Conservation (phyloP, 2,113 vertebrate genomes). For the Paracanthobrama guichenoti region DNA sequence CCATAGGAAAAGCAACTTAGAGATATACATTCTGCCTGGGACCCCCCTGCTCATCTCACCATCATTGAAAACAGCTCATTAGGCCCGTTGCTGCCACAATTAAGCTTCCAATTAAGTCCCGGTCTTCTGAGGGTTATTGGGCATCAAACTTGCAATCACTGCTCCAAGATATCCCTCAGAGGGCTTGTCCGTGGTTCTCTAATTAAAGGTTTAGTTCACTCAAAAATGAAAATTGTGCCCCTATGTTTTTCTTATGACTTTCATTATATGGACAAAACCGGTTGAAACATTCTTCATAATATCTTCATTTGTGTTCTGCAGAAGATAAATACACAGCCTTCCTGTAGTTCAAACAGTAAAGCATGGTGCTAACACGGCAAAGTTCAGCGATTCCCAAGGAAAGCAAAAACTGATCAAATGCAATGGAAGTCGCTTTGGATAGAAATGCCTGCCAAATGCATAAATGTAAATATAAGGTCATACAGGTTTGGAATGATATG, state of each 20-base stretch:
- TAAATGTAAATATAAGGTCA: not conserved
- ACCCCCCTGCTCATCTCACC: conserved; percentile 58
- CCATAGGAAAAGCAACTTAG: conserved; percentile 65
- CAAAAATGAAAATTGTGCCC: not conserved
- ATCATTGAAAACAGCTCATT: conserved; percentile 71
- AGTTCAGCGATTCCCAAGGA: not conserved
- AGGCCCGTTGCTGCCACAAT: conserved; percentile 65
- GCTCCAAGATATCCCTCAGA: not conserved
- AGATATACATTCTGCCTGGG: conserved; percentile 62
- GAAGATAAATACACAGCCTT: not conserved
- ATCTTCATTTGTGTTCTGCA: not conserved
- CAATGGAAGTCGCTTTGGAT: not conserved
- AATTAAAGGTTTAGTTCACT: conserved; percentile 12
- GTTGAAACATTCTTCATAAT: not conserved
- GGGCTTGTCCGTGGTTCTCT: not conserved
- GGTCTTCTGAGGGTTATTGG: conserved; percentile 60
- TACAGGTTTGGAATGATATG: not conserved
- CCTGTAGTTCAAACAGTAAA: not conserved
- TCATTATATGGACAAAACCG: not conserved
- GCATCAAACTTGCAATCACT: conserved; percentile 58
- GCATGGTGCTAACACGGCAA: not conserved
- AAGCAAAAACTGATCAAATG: not conserved
- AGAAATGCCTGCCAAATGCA: not conserved
- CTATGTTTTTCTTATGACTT: not conserved
- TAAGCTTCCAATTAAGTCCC: conserved; percentile 72